phyloP scores from a whole-genome alignment of 2,797 vertebrate genomes.

The Petrocephalus sullivani region DNA sequence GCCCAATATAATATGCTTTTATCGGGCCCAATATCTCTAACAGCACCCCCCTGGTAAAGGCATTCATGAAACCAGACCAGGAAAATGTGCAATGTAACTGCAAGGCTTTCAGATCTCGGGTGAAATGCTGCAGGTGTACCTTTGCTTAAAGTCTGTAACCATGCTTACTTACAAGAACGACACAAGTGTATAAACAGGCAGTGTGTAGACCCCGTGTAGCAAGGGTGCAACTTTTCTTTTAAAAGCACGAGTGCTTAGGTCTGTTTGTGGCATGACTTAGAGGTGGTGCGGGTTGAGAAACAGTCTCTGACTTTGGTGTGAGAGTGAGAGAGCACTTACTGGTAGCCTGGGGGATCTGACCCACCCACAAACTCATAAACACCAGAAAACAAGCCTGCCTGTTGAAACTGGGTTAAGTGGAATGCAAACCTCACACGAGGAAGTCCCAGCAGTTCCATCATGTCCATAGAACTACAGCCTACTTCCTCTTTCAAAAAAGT shows the following conservation, averaged over 20 bases:
- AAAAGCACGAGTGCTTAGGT: background rate
- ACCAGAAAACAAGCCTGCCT: background rate
- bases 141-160: background rate
- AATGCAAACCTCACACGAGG: background rate
- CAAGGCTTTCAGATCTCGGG: background rate
- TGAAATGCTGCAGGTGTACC: background rate
- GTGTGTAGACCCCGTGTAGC: background rate
- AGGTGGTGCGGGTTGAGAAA: background rate
- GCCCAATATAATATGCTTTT: background rate
- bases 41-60: background rate
- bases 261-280: background rate
- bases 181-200: background rate
- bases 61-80: background rate
- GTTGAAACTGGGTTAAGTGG: background rate
- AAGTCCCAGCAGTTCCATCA: background rate
- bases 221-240: background rate
- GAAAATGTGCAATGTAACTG: background rate
- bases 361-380: background rate
- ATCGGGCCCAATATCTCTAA: background rate
- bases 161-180: background rate
- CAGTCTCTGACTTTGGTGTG: background rate
- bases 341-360: background rate
- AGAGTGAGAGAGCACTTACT: background rate
- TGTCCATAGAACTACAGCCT: background rate
- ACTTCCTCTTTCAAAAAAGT: background rate